Evolutionary conservation across 2,113 vertebrate genomes (phyloP).

Genomic region (Pomatostomus ruficeps): DNA sequence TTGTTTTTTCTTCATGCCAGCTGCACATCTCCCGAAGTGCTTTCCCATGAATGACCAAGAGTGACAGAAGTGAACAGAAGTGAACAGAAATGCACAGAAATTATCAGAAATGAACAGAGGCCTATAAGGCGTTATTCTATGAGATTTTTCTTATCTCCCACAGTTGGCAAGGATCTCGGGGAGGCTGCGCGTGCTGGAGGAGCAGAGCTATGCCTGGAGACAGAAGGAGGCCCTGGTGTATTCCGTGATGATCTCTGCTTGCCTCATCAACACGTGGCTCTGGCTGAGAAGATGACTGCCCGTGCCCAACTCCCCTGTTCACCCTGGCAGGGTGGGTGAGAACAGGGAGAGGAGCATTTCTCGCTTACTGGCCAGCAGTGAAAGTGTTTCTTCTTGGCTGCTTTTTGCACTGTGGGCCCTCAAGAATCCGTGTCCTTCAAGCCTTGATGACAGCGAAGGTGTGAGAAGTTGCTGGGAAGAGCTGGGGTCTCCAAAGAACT

Average conservation of each 20-base stretch:
- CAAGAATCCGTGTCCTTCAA: neutral
- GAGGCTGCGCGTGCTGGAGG: slow-evolving; percentile 70
- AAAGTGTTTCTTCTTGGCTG: neutral
- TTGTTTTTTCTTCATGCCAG: too few species aligned
- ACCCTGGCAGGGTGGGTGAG: neutral
- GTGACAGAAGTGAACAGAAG: too few species aligned
- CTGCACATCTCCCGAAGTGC: too few species aligned
- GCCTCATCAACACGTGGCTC: slow-evolving; percentile 76
- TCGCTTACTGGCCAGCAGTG: neutral
- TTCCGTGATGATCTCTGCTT: slow-evolving; percentile 67
- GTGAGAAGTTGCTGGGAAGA: neutral
- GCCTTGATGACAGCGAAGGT: neutral
- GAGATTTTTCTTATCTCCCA: too few species aligned
- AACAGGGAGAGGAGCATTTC: neutral
- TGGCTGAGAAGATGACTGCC: slow-evolving; percentile 70
- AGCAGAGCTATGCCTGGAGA: slow-evolving; percentile 45
- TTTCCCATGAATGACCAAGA: too few species aligned
- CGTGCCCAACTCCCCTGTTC: accelerated
- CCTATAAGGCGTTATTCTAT: too few species aligned
- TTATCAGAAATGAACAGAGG: too few species aligned
- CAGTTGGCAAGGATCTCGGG: slow-evolving; percentile 73
- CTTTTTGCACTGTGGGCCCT: neutral
- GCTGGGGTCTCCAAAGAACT: neutral
- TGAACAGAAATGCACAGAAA: too few species aligned
- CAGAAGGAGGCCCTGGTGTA: slow-evolving; percentile 73